phyloP scores from a whole-genome alignment of 1,140 invertebrate species.

The Harpegnathos saltator region DNA sequence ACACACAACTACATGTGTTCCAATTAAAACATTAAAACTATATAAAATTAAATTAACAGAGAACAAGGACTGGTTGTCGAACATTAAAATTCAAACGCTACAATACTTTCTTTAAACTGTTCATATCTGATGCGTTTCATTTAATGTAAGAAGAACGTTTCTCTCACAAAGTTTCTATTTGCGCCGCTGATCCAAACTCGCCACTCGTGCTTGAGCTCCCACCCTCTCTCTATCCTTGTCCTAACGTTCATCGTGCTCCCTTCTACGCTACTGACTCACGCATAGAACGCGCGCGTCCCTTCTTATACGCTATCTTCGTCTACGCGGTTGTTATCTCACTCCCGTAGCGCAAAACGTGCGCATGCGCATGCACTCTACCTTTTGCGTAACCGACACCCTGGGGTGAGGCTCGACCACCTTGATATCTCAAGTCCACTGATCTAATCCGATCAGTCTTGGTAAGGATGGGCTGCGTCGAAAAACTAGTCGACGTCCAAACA shows the following conservation, averaged over 20 bases:
- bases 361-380: neutral
- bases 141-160: no score
- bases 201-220: neutral
- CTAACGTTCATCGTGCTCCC: no score
- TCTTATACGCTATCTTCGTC: neutral
- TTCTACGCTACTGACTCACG: no score
- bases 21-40: neutral
- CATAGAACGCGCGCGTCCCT: slow-evolving; percentile 13
- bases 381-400: slow-evolving; percentile 20
- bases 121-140: no score
- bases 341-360: no score
- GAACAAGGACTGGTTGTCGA: no score
- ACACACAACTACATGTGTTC: neutral
- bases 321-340: neutral
- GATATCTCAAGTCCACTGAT: neutral
- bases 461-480: no score
- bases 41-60: neutral
- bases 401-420: slow-evolving; percentile 12
- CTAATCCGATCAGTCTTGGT: neutral
- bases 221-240: slow-evolving; percentile 21
- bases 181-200: slow-evolving; percentile 19
- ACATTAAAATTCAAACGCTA: no score
- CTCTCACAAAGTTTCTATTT: slow-evolving; percentile 1
- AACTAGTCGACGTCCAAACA: no score
- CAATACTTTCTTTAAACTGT: no score